Evolutionary conservation across 2,888 invertebrate genomes (phyloP).

Genomic region (Leptinotarsa haldemani): DNA sequence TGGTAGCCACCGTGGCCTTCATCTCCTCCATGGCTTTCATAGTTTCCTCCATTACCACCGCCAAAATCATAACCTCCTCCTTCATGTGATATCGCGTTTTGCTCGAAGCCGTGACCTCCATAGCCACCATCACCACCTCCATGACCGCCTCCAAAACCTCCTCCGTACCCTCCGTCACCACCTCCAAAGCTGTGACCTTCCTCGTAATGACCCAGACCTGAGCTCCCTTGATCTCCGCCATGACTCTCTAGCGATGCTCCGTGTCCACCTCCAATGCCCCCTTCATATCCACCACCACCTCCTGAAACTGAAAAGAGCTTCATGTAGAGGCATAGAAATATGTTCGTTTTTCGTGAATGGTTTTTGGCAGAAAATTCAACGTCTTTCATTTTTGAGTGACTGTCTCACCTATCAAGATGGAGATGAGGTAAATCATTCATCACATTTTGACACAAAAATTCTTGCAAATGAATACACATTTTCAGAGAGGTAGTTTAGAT

Average conservation of each 20-base stretch:
- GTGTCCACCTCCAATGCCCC: constrained; percentile 48
- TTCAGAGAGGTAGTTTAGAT: too few relatives aligned
- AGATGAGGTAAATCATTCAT: too few relatives aligned
- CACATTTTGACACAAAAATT: too few relatives aligned
- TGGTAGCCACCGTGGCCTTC: constrained; percentile 42
- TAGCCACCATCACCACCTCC: constrained; percentile 25
- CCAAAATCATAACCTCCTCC: constrained; percentile 43
- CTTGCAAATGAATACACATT: too few relatives aligned
- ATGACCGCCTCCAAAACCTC: constrained; percentile 45
- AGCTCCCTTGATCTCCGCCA: constrained; percentile 7
- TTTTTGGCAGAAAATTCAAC: too few relatives aligned
- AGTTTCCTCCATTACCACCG: constrained; percentile 39
- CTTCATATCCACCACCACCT: constrained; percentile 62
- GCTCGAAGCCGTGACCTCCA: constrained; percentile 38
- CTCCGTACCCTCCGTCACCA: constrained; percentile 62
- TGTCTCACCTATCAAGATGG: too few relatives aligned
- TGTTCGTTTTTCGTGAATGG: too few relatives aligned
- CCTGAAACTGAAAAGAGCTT: neutral
- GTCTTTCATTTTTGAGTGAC: too few relatives aligned
- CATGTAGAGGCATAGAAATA: too few relatives aligned
- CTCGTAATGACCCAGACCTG: constrained; percentile 31
- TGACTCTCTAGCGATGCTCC: constrained; percentile 23
- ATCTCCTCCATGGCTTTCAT: constrained; percentile 31
- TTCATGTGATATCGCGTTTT: constrained; percentile 44
- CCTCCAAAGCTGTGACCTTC: constrained; percentile 52